phyloP scores from a whole-genome alignment of 2,797 vertebrate species.

The Melopsittacus undulatus region DNA sequence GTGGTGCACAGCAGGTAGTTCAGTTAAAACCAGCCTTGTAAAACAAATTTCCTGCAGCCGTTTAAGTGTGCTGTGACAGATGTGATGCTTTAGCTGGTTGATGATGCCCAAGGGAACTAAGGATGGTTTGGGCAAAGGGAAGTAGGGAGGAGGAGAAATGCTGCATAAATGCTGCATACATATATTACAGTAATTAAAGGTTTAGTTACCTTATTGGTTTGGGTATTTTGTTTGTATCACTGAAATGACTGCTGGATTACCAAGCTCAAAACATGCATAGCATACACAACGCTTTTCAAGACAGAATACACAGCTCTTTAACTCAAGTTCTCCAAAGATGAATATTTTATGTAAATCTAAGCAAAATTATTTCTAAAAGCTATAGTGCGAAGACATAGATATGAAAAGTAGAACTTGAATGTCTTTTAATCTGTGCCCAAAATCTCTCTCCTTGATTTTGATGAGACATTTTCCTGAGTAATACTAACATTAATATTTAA shows the following conservation, averaged over 20 bases:
- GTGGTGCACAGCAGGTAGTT: slow-evolving; percentile 88
- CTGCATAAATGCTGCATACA: slow-evolving; percentile 60
- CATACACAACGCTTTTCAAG: slow-evolving; percentile 6
- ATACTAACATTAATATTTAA: background rate
- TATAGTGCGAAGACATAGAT: background rate
- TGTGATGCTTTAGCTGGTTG: slow-evolving; percentile 60
- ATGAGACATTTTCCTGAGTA: background rate
- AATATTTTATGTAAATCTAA: slow-evolving; percentile 7
- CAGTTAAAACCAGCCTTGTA: slow-evolving; percentile 85
- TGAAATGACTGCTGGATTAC: slow-evolving; percentile 70
- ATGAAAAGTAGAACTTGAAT: background rate
- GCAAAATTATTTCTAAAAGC: background rate
- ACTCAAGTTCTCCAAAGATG: slow-evolving; percentile 36
- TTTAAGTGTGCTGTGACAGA: slow-evolving; percentile 66
- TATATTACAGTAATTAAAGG: slow-evolving; percentile 81
- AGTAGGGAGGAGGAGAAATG: slow-evolving; percentile 66
- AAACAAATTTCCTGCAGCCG: slow-evolving; percentile 85
- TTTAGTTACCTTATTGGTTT: slow-evolving; percentile 77
- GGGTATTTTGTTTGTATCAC: slow-evolving; percentile 75
- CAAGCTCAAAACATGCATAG: slow-evolving; percentile 67
- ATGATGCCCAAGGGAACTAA: slow-evolving; percentile 60
- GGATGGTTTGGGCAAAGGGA: slow-evolving; percentile 53
- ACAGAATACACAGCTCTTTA: slow-evolving; percentile 4
- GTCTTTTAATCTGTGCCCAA: background rate
- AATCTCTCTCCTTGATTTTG: background rate